Evolutionary conservation across 2,888 invertebrate species (phyloP).

Genomic region (Ennomos fuscantarius): DNA sequence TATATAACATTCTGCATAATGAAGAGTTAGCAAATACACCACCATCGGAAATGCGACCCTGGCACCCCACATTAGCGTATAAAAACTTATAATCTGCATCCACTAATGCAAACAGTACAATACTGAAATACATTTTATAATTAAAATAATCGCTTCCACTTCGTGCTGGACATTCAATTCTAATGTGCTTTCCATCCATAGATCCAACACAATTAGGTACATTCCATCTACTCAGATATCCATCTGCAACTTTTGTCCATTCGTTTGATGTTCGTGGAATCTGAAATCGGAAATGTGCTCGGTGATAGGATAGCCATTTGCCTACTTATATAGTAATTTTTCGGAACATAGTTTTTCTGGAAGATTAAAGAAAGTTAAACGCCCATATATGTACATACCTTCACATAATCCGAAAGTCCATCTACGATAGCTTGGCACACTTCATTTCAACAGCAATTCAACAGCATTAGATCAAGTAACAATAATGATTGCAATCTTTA

Average conservation of each 20-base stretch:
- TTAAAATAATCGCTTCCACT: constrained; percentile 24
- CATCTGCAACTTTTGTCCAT: constrained; percentile 30
- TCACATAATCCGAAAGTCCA: constrained; percentile 32
- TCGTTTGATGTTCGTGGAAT: constrained; percentile 4
- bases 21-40: constrained; percentile 24
- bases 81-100: no score
- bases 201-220: constrained; percentile 32
- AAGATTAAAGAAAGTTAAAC: constrained; percentile 34
- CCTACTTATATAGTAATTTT: constrained; percentile 34
- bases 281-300: constrained; percentile 2
- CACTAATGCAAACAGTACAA: constrained; percentile 44
- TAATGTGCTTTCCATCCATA: constrained; percentile 6
- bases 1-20: constrained; percentile 24
- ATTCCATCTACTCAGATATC: constrained; percentile 36
- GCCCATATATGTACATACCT: constrained; percentile 31
- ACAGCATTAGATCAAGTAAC: no score
- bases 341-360: constrained; percentile 33
- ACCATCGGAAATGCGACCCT: constrained; percentile 34
- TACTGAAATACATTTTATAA: constrained; percentile 44
- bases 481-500: no score
- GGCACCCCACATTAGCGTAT: constrained; percentile 1
- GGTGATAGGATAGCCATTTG: constrained; percentile 33
- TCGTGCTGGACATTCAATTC: constrained; percentile 6
- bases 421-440: constrained; percentile 31
- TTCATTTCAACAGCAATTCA: no score